Base-by-base conservation (phyloP, 1,140 invertebrate species). In the Drosophila bipectinata region DNA sequence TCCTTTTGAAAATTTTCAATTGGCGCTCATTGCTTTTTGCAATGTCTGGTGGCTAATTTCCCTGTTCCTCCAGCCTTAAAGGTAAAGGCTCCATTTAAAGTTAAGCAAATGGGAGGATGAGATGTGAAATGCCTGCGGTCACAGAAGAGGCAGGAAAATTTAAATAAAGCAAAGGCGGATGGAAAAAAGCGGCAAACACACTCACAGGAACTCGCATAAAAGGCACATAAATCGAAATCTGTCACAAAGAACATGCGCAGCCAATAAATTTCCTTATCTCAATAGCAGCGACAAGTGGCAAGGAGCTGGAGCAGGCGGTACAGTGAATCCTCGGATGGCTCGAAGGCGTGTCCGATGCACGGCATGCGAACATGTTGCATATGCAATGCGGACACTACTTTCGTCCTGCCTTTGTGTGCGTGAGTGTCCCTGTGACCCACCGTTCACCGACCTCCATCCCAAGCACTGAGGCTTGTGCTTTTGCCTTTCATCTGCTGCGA, bases 211-310 rank as follows among this genome's bases (percentile, higher is more conserved):
- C 67, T 63, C 58, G 72, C 28, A 66, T 76, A 79, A 88, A 88
- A 88, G 72, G 83, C 83, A 88, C 83, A 88, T 88, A 88, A 88
- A 88, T 88, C 83, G 83, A 88, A 88, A 88, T 88, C 83, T 88
- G 83, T 88, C 83, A 88, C 84, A 88, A 89, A 88, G 84, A 88
- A 88, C 83, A 88, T 88, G 83, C 83, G 83, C 83, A 88, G 79
- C 83, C 83, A 88, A 88, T 88, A 88, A 88, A 88, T 88, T 88
- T 88, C 76, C 83, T 88, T 88, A 88, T 88, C 83, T 88, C 83
- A 88, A 88, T 88, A 88, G 83, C 83, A 88, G 76, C 83, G 83
- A 88, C 84, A 88, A 88, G 82, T 77, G 79, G 68, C 74, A 89
- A 88, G 82, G 56, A 88, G 67, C 54, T 57, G 56, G 61, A 54